Conservation (phyloP, 2,113 vertebrate genomes). For the Tyto alba region DNA sequence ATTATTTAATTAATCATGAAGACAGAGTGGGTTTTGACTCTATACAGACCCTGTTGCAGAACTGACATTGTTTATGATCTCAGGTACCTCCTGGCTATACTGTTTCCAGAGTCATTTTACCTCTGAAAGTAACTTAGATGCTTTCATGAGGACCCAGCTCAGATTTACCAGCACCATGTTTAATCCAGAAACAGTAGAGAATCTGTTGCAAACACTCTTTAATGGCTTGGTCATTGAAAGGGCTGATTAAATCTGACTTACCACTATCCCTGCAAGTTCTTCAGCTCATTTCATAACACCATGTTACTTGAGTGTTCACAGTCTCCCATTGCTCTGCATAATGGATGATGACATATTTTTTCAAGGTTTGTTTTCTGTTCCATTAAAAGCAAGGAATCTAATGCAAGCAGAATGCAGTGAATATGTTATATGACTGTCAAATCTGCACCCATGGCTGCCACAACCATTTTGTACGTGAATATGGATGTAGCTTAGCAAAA, state of each 20-base stretch:
- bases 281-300: not conserved
- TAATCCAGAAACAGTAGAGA: not conserved
- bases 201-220: not conserved
- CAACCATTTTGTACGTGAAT: not conserved
- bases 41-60: not conserved
- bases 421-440: not conserved
- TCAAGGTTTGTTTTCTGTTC: not conserved
- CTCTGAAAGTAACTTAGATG: not conserved
- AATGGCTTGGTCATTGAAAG: not conserved
- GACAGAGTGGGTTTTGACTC: not conserved
- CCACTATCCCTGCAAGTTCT: not conserved
- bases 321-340: not conserved
- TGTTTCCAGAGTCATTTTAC: not conserved
- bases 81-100: not conserved
- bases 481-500: not conserved
- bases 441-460: not conserved
- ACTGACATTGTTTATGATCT: not conserved
- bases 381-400: not conserved
- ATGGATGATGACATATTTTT: not conserved
- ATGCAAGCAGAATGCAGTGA: not conserved
- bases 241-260: not conserved
- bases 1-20: not conserved
- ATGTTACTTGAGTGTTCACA: not conserved
- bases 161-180: not conserved
- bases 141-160: not conserved